Base-by-base conservation (phyloP, 2,797 vertebrate species). In the Helostoma temminkii region DNA sequence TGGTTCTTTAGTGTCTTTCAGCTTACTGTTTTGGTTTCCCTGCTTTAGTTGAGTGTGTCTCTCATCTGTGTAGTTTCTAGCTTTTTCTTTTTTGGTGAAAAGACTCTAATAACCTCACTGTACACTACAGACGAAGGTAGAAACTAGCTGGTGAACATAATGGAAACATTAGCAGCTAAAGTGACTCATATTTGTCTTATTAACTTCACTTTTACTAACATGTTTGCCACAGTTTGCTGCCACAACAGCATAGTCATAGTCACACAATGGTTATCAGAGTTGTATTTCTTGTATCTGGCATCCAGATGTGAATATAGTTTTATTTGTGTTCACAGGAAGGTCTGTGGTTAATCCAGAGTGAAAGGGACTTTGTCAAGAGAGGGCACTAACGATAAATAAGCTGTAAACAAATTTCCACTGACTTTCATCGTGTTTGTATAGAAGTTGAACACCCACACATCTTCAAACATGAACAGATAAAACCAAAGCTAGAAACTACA, bases 381-480 rank as follows among this genome's bases (percentile, higher is more conserved):
- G 22, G 6, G 52, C 21, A 14, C 24, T 5, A 21, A n/a, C 32
- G n/a, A 52, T 15, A 30, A 30, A 30, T 30, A 30, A 30, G 9
- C 28, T 30, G 28, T 30, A 30, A 30, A 28, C 26, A 3, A 28
- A 6, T 28, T 28, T 28, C 26, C 26, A 28, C 26, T 28, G 26
- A n/a, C 12, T 14, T 5, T 63, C 21, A 49, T 19, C 25, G 6
- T 22, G 18, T 16, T 34, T 45, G n/a, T 7, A 8, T 50, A 24
- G 30, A 39, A 63, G 36, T 36, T 47, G 34, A 50, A 18, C 36
- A 21, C 6, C 24, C 52, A 30, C n/a, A 34, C 22, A 37, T 65
- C 42, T 18, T 14, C 11, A 46, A 26, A 26, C 45, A 10, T 24
- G n/a, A 26, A 25, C 41, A 49, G 48, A 58, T 45, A 25, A 75